Evolutionary conservation across 2,888 invertebrate genomes (phyloP).

Genomic region (Drosophila monieri): DNA sequence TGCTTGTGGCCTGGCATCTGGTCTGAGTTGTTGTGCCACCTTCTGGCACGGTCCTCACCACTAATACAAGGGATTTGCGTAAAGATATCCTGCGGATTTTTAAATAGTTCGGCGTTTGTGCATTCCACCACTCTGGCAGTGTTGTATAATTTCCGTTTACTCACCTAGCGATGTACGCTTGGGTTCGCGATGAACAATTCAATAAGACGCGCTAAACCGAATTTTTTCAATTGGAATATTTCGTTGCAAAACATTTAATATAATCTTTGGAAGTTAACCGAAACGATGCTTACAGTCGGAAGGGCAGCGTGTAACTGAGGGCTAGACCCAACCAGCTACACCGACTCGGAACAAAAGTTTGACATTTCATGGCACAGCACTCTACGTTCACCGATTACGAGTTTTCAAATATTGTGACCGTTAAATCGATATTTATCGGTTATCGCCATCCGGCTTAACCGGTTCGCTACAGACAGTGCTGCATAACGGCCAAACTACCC

Average conservation of each 20-base stretch:
- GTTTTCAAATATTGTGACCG: background rate
- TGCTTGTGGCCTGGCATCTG: constrained; percentile 23
- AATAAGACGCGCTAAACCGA: background rate
- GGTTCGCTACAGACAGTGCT: background rate
- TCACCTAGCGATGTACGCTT: background rate
- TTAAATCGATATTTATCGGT: background rate
- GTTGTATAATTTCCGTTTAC: background rate
- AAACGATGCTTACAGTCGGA: background rate
- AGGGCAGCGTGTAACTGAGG: background rate
- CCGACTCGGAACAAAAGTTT: background rate
- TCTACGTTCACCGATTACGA: background rate
- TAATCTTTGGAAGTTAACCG: background rate
- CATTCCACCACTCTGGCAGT: constrained; percentile 15
- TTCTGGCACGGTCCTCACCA: background rate
- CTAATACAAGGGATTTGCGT: background rate
- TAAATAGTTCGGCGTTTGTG: constrained; percentile 13
- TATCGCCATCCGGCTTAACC: background rate
- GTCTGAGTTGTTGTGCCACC: background rate
- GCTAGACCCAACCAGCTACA: background rate
- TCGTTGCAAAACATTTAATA: background rate
- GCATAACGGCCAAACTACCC: background rate
- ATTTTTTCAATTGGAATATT: background rate
- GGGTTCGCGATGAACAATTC: constrained; percentile 1
- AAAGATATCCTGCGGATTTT: constrained; percentile 2
- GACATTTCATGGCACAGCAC: background rate